Evolutionary conservation across 2,888 invertebrate species (phyloP).

Genomic region (Drosophila demipolita): DNA sequence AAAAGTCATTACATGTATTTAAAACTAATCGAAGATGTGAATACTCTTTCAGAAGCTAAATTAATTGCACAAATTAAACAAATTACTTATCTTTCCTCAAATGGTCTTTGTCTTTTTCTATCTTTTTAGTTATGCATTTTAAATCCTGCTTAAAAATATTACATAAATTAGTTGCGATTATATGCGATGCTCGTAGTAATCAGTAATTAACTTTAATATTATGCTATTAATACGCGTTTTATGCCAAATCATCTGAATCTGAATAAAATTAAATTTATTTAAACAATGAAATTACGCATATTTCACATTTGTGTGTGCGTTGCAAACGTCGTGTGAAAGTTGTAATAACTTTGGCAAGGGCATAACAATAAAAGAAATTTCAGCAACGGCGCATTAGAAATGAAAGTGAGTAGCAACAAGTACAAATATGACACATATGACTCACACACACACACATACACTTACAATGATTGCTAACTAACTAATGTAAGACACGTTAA

Average conservation of each 20-base stretch:
- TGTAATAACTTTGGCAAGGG: slow-evolving; percentile 41
- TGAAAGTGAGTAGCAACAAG: slow-evolving; percentile 75
- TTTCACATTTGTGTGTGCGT: neutral
- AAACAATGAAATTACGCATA: neutral
- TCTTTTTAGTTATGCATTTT: fast-evolving
- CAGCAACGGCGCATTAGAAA: slow-evolving; percentile 60
- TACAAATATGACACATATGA: slow-evolving; percentile 59
- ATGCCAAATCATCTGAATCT: neutral
- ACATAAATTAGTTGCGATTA: neutral
- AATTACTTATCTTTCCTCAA: neutral
- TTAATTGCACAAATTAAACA: neutral
- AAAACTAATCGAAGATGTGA: neutral
- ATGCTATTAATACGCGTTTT: neutral
- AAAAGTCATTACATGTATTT: neutral
- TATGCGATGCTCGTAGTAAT: too few relatives aligned
- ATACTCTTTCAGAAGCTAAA: slow-evolving; percentile 23
- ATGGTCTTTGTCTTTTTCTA: neutral
- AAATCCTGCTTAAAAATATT: neutral
- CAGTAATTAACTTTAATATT: neutral
- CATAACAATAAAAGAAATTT: slow-evolving; percentile 68
- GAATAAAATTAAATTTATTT: neutral
- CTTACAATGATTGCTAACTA: slow-evolving; percentile 62
- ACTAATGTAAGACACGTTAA: slow-evolving; percentile 74
- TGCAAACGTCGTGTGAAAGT: slow-evolving; percentile 44
- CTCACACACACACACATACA: slow-evolving; percentile 17